Evolutionary conservation across 2,888 invertebrate genomes (phyloP).

Genomic region (Pemphredon lugubris): DNA sequence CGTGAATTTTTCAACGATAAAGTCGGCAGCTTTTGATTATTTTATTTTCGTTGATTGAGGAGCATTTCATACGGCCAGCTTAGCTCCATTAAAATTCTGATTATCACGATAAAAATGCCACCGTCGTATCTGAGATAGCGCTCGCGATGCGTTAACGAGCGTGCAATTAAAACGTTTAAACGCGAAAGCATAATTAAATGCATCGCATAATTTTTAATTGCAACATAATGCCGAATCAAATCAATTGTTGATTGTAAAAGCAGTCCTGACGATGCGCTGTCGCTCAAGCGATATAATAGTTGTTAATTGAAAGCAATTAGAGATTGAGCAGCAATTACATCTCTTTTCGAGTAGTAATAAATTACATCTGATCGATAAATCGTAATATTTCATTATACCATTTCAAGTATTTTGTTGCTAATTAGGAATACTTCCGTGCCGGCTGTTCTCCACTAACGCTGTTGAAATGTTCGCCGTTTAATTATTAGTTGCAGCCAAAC

Average conservation of each 20-base stretch:
- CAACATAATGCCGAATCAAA: conserved; percentile 51
- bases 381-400: conserved; percentile 63
- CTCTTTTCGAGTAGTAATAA: conserved; percentile 63
- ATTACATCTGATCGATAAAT: conserved; percentile 61
- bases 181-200: conserved; percentile 60
- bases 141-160: conserved; percentile 45
- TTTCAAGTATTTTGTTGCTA: conserved; percentile 61
- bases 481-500: conserved; percentile 35
- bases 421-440: conserved; percentile 42
- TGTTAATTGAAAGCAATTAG: conserved; percentile 65
- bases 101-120: conserved; percentile 30
- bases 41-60: conserved; percentile 56
- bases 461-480: conserved; percentile 37
- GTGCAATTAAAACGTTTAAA: conserved; percentile 52
- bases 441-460: conserved; percentile 17
- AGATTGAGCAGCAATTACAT: conserved; percentile 61
- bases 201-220: conserved; percentile 59
- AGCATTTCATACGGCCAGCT: conserved; percentile 28
- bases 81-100: conserved; percentile 24
- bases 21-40: conserved; percentile 64
- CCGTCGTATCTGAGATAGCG: conserved; percentile 43
- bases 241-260: conserved; percentile 66
- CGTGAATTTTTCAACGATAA: conserved; percentile 62
- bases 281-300: conserved; percentile 61
- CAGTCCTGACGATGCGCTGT: conserved; percentile 53